Evolutionary conservation across 2,113 vertebrate species (phyloP), one percentile per base, ranked within the genome.

Genomic region (Lota lota): DNA sequence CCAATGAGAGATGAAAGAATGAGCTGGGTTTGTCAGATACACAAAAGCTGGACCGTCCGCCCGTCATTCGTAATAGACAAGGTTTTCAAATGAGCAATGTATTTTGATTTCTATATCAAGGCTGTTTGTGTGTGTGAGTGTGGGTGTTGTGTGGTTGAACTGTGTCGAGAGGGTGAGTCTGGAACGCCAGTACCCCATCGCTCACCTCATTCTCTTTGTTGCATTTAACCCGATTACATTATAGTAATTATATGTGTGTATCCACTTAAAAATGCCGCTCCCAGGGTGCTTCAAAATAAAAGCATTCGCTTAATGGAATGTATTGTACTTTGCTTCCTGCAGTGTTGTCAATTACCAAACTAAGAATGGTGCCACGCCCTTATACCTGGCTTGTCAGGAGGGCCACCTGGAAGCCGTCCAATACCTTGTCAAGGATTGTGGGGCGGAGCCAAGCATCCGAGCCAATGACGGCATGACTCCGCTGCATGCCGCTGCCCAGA

Each of bases 301-400:
- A 47, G 8, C 8, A 8, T 47, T 47, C 11, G 8, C 40, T 47
- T 56, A 1, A 56, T 56, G 53, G 53, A 18, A 10, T 56, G 16
- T 56, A 18, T 56, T 56, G 53, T n/a, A 56, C 16, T n/a, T 56
- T 56, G n/a, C 74, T 69, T 67, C 66, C 61, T 64, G 0, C 92
- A 99, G 97, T 28, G 91, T 95, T 61, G 92, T 98, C 86, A 95
- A 96, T 85, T 91, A 92, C 80, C 96, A 97, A 93, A 99, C 95
- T 79, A 95, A 97, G 91, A 97, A 95, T 0, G 97, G 97, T 94
- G 96, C 97, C 94, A 99, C 97, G 22, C 95, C 97, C 3, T 93
- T 99, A 80, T 99, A 99, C 91, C 93, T 99, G 91, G 95, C 97
- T 72, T 98, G 96, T 92, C 97, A 99, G 90, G 97, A 99, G 89